These are phyloP conservation scores for Coendou prehensilis DNA, from an alignment of 2,797 vertebrate species.

Conservation along the genomic window DNA sequence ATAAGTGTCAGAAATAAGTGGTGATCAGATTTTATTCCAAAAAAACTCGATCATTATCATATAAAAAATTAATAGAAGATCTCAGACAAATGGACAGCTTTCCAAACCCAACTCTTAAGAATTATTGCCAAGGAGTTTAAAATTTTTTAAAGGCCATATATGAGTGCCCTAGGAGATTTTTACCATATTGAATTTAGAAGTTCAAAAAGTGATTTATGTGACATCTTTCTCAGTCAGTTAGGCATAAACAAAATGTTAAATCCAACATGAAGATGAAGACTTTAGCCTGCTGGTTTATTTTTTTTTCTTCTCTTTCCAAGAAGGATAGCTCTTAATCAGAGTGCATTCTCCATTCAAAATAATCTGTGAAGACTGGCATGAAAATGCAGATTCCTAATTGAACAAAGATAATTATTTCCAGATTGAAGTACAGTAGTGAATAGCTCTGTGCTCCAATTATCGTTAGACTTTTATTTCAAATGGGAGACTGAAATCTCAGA, in stretches of 20 bases:
- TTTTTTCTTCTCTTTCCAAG: conserved; percentile 68
- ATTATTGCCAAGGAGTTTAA: conserved; percentile 14
- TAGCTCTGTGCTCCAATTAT: conserved; percentile 83
- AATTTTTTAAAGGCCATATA: neutral
- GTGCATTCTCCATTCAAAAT: conserved; percentile 86
- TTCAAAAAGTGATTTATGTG: neutral
- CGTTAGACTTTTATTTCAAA: conserved; percentile 82
- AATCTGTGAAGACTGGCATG: conserved; percentile 83
- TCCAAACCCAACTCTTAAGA: conserved; percentile 40
- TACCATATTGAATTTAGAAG: conserved; percentile 46
- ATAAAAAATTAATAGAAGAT: neutral
- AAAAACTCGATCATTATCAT: neutral
- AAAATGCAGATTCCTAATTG: conserved; percentile 86
- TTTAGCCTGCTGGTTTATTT: conserved; percentile 59
- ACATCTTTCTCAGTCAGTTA: conserved; percentile 28
- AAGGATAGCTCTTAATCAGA: conserved; percentile 83
- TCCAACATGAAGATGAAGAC: conserved; percentile 68
- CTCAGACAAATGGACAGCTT: conserved; percentile 25
- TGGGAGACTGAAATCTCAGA: conserved; percentile 79
- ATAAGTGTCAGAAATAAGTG: conserved; percentile 1
- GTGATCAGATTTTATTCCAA: neutral
- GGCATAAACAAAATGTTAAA: conserved; percentile 65
- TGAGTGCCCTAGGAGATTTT: neutral
- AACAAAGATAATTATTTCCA: conserved; percentile 86
- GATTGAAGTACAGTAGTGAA: conserved; percentile 73